phyloP scores from a whole-genome alignment of 2,888 invertebrate species.

The Agrotis segetum region DNA sequence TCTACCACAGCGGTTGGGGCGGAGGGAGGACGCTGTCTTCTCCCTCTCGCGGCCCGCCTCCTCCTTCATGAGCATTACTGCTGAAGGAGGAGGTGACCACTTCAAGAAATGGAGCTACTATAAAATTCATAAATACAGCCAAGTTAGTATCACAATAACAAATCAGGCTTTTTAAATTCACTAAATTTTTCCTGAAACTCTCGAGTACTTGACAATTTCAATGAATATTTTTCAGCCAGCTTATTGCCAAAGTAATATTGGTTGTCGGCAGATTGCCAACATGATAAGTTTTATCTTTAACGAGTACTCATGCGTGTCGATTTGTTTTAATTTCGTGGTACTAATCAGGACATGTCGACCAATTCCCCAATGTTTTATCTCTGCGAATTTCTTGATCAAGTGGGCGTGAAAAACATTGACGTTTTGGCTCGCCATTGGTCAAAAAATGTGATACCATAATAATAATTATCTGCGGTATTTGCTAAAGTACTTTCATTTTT shows the following conservation, averaged over 20 bases:
- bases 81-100: too few relatives aligned
- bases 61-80: too few relatives aligned
- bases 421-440: slow-evolving; percentile 3
- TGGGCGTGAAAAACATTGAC: slow-evolving; percentile 12
- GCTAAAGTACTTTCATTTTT: not conserved
- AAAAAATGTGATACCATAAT: not conserved
- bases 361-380: slow-evolving; percentile 18
- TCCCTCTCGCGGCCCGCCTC: too few relatives aligned
- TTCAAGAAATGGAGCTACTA: too few relatives aligned
- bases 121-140: not conserved
- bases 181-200: not conserved
- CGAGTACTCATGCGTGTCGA: slow-evolving; percentile 19
- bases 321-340: slow-evolving; percentile 48
- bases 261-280: slow-evolving; percentile 42
- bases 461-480: not conserved
- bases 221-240: slow-evolving; percentile 12
- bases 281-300: slow-evolving; percentile 51
- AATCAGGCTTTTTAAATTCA: not conserved
- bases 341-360: slow-evolving; percentile 41
- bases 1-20: too few relatives aligned
- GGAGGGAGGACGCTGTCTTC: too few relatives aligned
- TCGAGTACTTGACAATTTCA: not conserved
- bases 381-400: slow-evolving; percentile 24
- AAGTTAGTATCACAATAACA: not conserved
- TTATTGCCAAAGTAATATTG: slow-evolving; percentile 34